A percentile compares a stretch with the other conserved stretches of the same genome.
phyloP scores from a whole-genome alignment of 2,113 vertebrate genomes.

The Leucoraja erinaceus region DNA sequence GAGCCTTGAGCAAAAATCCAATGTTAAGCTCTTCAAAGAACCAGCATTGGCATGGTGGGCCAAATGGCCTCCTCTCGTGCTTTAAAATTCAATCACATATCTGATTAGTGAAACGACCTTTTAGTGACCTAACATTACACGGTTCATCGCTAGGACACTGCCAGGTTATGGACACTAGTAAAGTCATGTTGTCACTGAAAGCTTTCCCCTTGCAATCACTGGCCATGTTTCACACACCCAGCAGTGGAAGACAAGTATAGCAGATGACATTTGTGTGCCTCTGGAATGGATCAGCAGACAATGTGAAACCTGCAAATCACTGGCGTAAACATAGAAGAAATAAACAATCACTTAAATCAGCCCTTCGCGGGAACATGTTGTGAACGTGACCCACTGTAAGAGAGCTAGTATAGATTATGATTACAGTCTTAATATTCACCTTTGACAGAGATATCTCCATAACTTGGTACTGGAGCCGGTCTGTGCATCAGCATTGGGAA shows the following conservation, averaged over 20 bases:
- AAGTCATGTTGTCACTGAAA: background rate
- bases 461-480: background rate
- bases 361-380: background rate
- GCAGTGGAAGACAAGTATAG: background rate
- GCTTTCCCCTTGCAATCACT: background rate
- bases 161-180: background rate
- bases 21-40: background rate
- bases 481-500: conserved; percentile 23
- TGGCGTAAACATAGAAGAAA: background rate
- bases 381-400: background rate
- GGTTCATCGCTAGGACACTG: background rate
- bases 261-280: background rate
- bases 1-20: background rate
- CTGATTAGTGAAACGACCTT: background rate
- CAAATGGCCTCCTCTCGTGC: background rate
- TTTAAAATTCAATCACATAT: background rate
- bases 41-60: background rate
- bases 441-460: conserved; percentile 1
- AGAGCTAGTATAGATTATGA: background rate
- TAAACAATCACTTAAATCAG: background rate
- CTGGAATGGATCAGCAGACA: background rate
- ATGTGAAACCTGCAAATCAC: background rate
- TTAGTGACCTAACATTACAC: background rate
- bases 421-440: conserved; percentile 4
- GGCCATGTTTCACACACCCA: background rate